Base-by-base conservation (phyloP, 1,140 invertebrate genomes). In the Neuroterus valhalla region DNA sequence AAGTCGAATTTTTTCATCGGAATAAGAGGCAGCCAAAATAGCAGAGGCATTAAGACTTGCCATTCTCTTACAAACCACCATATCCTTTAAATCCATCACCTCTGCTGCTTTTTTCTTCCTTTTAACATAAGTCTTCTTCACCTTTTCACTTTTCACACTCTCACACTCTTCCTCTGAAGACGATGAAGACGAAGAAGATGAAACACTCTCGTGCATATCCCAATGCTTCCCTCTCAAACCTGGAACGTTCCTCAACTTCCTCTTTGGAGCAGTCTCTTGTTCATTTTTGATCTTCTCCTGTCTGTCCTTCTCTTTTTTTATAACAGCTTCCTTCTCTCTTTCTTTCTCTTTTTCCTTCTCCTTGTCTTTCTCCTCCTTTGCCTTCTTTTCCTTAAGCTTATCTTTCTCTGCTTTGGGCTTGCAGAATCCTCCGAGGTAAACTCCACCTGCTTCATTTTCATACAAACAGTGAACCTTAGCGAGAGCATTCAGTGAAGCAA, bases 391-490 rank as follows among this genome's bases (percentile, higher is more conserved):
- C n/a, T 81, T 80, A 10, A 73, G 68, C 19, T 82, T 86, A 17
- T 88, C 88, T 66, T 88, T 89, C 11, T 89, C 88, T 10, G 88
- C 84, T 70, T 89, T 89, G 11, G 88, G 86, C 71, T 90, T 89
- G 73, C 91, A 91, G 44, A 91, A 90, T 50, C 89, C 88, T n/a
- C 92, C 91, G 3, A 92, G 92, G 74, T 95, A 91, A 79, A 93
- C 93, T 2, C 93, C 93, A 66, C 94, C 91, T 48, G 94, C 94
- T 87, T 97, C 96, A 85, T 97, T 97, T 87, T 97, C 96, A 81
- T 97, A 97, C 14, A 97, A 90, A 85, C 96, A 96, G 85, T 97
- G 96, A 42, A 97, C 96, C 91, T 97, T 97, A n/a, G 96, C 96
- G 80, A 96, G 87, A 0, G 96, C 96, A 88, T 98, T 98, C 17